Conservation (phyloP, 2,113 vertebrate species). For the Cnemophilus loriae region DNA sequence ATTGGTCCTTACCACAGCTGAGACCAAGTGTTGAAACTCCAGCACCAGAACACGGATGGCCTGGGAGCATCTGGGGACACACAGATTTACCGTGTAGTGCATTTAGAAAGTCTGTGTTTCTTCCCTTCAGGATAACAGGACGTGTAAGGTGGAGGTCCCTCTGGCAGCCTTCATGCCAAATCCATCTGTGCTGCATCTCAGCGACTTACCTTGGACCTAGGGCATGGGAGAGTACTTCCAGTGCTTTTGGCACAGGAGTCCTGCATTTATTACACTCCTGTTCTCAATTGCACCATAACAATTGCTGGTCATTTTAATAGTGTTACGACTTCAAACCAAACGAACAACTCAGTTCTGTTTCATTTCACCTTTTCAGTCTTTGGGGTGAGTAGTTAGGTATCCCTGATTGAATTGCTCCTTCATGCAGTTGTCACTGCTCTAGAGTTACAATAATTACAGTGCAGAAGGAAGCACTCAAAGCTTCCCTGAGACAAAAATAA, state of each 20-base stretch:
- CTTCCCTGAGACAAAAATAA: not conserved
- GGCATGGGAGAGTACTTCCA: not conserved
- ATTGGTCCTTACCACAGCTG: not conserved
- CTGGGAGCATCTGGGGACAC: not conserved
- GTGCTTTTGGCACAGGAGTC: not conserved
- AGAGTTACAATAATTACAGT: not conserved
- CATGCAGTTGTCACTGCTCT: not conserved
- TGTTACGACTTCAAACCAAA: not conserved
- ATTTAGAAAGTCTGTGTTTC: not conserved
- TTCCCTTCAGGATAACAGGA: not conserved
- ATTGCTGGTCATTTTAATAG: not conserved
- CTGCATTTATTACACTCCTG: not conserved
- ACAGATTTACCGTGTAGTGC: rapidly evolving
- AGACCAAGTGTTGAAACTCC: not conserved
- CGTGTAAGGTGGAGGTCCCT: not conserved
- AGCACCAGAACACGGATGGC: not conserved
- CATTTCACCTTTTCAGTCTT: not conserved
- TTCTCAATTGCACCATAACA: not conserved
- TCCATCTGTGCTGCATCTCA: not conserved
- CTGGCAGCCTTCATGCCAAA: not conserved
- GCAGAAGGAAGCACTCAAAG: not conserved
- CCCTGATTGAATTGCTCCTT: not conserved
- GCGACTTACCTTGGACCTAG: not conserved
- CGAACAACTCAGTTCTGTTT: not conserved
- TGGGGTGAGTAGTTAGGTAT: not conserved